Evolutionary conservation across 2,888 invertebrate species (phyloP).

Genomic region (Homarus gammarus): DNA sequence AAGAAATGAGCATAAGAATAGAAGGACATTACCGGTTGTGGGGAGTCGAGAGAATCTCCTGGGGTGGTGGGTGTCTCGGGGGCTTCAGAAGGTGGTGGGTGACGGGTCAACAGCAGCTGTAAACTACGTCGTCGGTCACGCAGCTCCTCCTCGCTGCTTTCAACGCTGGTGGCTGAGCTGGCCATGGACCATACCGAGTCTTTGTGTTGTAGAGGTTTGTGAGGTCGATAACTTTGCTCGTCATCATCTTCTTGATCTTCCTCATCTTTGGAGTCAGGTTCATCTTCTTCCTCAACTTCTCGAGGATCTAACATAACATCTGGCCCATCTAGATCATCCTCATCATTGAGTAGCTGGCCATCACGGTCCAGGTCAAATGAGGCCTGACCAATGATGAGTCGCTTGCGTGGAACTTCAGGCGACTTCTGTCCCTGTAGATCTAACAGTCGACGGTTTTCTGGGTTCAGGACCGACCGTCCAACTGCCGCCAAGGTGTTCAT

Average conservation of each 20-base stretch:
- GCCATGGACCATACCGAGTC: conserved; percentile 74
- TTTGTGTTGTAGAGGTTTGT: conserved; percentile 45
- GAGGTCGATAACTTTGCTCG: not conserved
- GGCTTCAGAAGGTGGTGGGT: conserved; percentile 14
- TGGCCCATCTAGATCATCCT: conserved; percentile 76
- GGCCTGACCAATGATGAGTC: conserved; percentile 78
- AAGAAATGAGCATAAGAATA: no score
- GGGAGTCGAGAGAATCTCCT: conserved; percentile 32
- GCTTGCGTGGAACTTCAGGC: conserved; percentile 77
- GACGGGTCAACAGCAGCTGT: conserved; percentile 48
- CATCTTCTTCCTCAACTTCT: conserved; percentile 28
- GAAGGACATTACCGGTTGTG: conserved; percentile 9
- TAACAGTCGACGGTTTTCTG: conserved; percentile 79
- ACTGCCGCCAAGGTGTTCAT: conserved; percentile 33
- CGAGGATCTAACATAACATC: not conserved
- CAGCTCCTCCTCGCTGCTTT: conserved; percentile 73
- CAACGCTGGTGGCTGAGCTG: conserved; percentile 70
- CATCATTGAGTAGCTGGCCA: conserved; percentile 78
- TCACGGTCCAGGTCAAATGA: conserved; percentile 79
- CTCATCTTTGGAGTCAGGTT: conserved; percentile 4
- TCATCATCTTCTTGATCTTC: conserved; percentile 34
- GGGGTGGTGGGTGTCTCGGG: conserved; percentile 26
- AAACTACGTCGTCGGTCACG: conserved; percentile 61
- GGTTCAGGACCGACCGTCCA: conserved; percentile 78
- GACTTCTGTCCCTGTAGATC: conserved; percentile 78